Evolutionary conservation across 2,113 vertebrate genomes (phyloP), one percentile per base, ranked within the genome.

Genomic region (Pavo muticus): DNA sequence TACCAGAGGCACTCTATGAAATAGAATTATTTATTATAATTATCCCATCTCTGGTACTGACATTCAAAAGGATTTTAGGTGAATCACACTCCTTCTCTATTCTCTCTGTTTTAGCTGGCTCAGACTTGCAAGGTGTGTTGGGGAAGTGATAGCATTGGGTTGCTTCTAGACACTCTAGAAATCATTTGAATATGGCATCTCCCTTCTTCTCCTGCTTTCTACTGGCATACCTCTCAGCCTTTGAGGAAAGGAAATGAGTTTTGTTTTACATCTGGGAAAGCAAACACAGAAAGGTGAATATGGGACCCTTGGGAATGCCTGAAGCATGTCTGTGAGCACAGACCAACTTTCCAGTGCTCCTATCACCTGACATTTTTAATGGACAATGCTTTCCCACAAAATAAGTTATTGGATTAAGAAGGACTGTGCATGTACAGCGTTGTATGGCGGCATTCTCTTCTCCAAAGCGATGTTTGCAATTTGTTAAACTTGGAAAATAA

Each of bases 11-110:
- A 48, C 12, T 80, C 47, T 10, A 77, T 77, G 50, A 85, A 74
- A 95, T 39, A 44, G 39, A 94, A 93, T 74, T 90, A 88, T 87
- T 88, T 92, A 61, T 78, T 91, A 48, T 64, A 88, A 90, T 91
- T 95, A 84, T 78, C 35, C 14, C 11, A 69, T 80, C 35, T 86
- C 72, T 64, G 11, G 17, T 27, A 59, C 14, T 77, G 60, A 65
- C 29, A 68, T 68, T 90, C 35, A 74, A 91, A 91, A 86, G 56
- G 29, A 57, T 75, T 91, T 95, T 60, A 74, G 57, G 57, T 60
- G 80, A 87, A 87, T 77, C 39, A 79, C 2, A 13, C 68, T 40
- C 1, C 1, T 83, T 57, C 40, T 80, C 45, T 47, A 10, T 76
- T 88, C 70, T 73, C 21, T 73, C 37, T 87, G 18, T 59, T 91